Conservation (phyloP, 2,113 vertebrate genomes). For the Zosterops lateralis region DNA sequence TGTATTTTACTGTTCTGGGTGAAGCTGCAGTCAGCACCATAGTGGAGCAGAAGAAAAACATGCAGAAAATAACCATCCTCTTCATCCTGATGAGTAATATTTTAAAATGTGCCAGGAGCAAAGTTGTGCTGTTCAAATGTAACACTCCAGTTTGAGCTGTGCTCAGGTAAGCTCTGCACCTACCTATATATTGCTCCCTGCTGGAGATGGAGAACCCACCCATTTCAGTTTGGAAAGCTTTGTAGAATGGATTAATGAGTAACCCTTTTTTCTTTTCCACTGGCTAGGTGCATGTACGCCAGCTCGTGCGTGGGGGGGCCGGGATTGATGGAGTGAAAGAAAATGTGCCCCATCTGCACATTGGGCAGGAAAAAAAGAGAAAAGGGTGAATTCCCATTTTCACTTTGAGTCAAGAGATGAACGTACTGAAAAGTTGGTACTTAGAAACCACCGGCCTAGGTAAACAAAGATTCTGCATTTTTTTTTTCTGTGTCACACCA, state of each 20-base stretch:
- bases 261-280: slow-evolving; percentile 97
- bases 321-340: slow-evolving; percentile 78
- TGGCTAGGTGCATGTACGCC: slow-evolving; percentile 80
- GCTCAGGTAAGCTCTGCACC: slow-evolving; percentile 71
- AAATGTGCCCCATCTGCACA: slow-evolving; percentile 81
- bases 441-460: slow-evolving; percentile 55
- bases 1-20: slow-evolving; percentile 20
- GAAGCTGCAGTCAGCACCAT: background rate
- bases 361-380: slow-evolving; percentile 86
- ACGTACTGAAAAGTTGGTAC: slow-evolving; percentile 44
- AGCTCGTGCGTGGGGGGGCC: slow-evolving; percentile 80
- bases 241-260: slow-evolving; percentile 89
- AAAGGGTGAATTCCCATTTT: slow-evolving; percentile 92
- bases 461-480: slow-evolving; percentile 72
- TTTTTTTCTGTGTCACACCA: slow-evolving; percentile 61
- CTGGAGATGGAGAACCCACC: slow-evolving; percentile 87
- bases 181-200: slow-evolving; percentile 91
- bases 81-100: slow-evolving; percentile 61
- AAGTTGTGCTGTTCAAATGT: slow-evolving; percentile 63
- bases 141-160: slow-evolving; percentile 69
- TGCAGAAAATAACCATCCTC: slow-evolving; percentile 53
- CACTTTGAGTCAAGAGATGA: slow-evolving; percentile 80
- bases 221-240: slow-evolving; percentile 89
- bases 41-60: slow-evolving; percentile 58
- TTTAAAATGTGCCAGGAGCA: slow-evolving; percentile 3